Evolutionary conservation across 2,888 invertebrate genomes (phyloP).

Genomic region (Pasiphila rectangulata): DNA sequence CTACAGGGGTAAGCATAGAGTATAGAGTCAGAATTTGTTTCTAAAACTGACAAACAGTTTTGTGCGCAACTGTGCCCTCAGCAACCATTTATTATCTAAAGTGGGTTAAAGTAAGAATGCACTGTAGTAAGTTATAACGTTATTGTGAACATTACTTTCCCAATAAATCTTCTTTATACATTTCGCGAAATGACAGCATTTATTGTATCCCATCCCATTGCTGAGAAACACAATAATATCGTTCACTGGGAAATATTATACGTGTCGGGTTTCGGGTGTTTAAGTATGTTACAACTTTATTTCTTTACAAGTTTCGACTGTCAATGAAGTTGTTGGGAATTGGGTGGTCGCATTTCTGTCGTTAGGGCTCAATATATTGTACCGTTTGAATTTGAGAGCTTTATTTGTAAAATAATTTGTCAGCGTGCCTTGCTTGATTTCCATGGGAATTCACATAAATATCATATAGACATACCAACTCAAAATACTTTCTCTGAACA

Average conservation of each 20-base stretch:
- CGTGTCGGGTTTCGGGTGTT: slow-evolving; percentile 37
- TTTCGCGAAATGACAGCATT: slow-evolving; percentile 55
- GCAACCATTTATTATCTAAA: slow-evolving; percentile 27
- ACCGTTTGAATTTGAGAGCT: too few relatives aligned
- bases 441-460: too few relatives aligned
- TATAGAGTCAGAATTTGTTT: too few relatives aligned
- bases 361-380: too few relatives aligned
- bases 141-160: slow-evolving; percentile 51
- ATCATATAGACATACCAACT: neutral
- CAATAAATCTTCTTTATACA: slow-evolving; percentile 65
- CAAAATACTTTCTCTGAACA: neutral
- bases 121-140: slow-evolving; percentile 45
- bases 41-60: slow-evolving; percentile 6
- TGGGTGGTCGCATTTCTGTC: slow-evolving; percentile 16
- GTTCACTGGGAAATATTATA: slow-evolving; percentile 40
- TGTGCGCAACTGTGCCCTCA: slow-evolving; percentile 8
- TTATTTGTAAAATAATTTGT: too few relatives aligned
- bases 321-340: slow-evolving; percentile 16
- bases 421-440: too few relatives aligned
- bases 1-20: too few relatives aligned
- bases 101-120: slow-evolving; percentile 26
- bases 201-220: slow-evolving; percentile 57
- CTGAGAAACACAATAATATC: slow-evolving; percentile 31
- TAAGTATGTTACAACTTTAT: slow-evolving; percentile 22
- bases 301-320: slow-evolving; percentile 20